phyloP scores from a whole-genome alignment of 2,797 vertebrate species.

The Hafferia zeledoni region DNA sequence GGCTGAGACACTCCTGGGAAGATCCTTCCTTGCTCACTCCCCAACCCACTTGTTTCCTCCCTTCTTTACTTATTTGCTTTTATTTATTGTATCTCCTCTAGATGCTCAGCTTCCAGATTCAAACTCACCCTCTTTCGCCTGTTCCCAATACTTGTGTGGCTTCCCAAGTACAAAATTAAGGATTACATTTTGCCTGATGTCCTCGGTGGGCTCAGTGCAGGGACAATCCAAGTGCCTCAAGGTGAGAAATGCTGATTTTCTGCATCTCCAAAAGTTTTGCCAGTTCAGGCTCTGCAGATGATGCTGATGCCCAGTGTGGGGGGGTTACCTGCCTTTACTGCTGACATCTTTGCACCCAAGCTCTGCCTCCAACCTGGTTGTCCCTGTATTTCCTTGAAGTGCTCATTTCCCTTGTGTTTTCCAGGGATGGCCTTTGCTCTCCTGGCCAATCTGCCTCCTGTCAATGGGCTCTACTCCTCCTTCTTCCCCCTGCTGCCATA shows the following conservation, averaged over 20 bases:
- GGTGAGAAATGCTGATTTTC: slow-evolving; percentile 69
- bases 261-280: background rate
- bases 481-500: slow-evolving; percentile 91
- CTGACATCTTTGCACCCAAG: background rate
- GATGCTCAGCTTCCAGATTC: slow-evolving; percentile 83
- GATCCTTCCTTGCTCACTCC: background rate
- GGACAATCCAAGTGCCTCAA: slow-evolving; percentile 92
- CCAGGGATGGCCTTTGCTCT: slow-evolving; percentile 92
- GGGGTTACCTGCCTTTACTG: background rate
- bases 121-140: slow-evolving; percentile 80
- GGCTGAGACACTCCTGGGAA: background rate
- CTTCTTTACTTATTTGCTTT: background rate
- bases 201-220: slow-evolving; percentile 88
- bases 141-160: slow-evolving; percentile 86
- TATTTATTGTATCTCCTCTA: slow-evolving; percentile 21
- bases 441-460: slow-evolving; percentile 89
- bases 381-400: background rate
- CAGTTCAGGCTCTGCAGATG: background rate
- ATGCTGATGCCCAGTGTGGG: background rate
- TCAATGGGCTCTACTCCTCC: slow-evolving; percentile 93
- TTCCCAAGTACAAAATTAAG: slow-evolving; percentile 89
- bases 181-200: slow-evolving; percentile 85
- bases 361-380: background rate
- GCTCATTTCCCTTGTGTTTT: background rate
- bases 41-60: background rate